phyloP scores from a whole-genome alignment of 2,113 vertebrate species.

The Sphaerodactylus townsendi region DNA sequence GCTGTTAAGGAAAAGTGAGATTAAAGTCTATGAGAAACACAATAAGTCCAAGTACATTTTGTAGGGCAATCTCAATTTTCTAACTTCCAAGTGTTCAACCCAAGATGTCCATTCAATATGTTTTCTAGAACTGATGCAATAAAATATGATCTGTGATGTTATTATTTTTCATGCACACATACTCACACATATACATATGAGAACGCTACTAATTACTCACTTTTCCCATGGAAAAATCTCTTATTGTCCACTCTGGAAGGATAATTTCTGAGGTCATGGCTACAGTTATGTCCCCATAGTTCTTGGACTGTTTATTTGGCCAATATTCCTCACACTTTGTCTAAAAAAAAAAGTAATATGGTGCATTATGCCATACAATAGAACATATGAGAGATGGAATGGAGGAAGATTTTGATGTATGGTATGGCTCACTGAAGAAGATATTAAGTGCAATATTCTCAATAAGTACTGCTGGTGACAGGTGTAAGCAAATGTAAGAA shows the following conservation, averaged over 20 bases:
- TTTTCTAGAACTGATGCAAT: background rate
- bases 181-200: too few relatives aligned
- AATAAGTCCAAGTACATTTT: background rate
- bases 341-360: conserved; percentile 67
- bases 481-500: too few relatives aligned
- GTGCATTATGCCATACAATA: background rate
- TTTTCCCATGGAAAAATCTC: conserved; percentile 89
- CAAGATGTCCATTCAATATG: background rate
- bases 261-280: conserved; percentile 79
- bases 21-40: background rate
- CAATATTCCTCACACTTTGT: conserved; percentile 98
- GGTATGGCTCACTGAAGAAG: background rate
- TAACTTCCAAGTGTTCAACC: background rate
- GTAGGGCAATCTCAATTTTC: background rate
- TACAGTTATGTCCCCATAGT: conserved; percentile 82
- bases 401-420: too few relatives aligned
- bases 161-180: background rate
- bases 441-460: background rate
- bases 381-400: background rate
- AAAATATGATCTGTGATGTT: too few relatives aligned
- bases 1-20: background rate
- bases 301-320: conserved; percentile 78
- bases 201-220: conserved; percentile 75
- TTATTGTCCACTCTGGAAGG: conserved; percentile 93
- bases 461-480: background rate